A percentile compares a stretch with the other conserved stretches of the same genome.
Evolutionary conservation across 2,888 invertebrate species (phyloP).

Genomic region (Campopleginae sp.): DNA sequence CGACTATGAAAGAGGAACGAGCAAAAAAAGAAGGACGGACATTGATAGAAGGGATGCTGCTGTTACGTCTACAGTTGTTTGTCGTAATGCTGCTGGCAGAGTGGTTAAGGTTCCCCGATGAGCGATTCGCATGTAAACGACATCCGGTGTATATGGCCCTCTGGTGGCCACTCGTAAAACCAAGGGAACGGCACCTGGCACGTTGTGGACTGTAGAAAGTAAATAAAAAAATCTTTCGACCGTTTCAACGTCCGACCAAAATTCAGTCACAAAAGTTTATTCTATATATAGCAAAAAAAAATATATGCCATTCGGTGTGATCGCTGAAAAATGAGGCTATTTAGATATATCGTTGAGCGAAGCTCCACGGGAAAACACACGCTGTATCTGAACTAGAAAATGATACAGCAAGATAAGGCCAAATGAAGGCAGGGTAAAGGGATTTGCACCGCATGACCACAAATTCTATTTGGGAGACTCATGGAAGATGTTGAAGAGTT

Average conservation of each 20-base stretch:
- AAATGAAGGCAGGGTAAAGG: conserved; percentile 23
- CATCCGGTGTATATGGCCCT: conserved; percentile 79
- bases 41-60: conserved; percentile 50
- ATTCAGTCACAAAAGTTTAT: conserved; percentile 12
- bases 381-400: conserved; percentile 53
- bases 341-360: conserved; percentile 32
- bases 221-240: not conserved
- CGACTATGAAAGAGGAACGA: conserved; percentile 32
- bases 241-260: conserved; percentile 17
- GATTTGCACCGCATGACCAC: conserved; percentile 54
- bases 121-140: conserved; percentile 82
- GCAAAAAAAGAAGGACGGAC: not conserved
- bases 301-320: conserved; percentile 39
- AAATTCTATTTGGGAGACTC: conserved; percentile 64
- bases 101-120: conserved; percentile 69
- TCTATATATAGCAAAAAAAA: not conserved
- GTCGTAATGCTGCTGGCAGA: conserved; percentile 39
- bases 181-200: conserved; percentile 69
- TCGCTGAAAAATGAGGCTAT: conserved; percentile 42
- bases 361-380: conserved; percentile 16
- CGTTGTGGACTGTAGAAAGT: conserved; percentile 19
- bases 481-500: conserved; percentile 45
- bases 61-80: conserved; percentile 30
- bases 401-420: conserved; percentile 31
- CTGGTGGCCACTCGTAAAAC: conserved; percentile 80